Conservation (phyloP, 2,113 vertebrate genomes). For the Psittacula cyanocephala region DNA sequence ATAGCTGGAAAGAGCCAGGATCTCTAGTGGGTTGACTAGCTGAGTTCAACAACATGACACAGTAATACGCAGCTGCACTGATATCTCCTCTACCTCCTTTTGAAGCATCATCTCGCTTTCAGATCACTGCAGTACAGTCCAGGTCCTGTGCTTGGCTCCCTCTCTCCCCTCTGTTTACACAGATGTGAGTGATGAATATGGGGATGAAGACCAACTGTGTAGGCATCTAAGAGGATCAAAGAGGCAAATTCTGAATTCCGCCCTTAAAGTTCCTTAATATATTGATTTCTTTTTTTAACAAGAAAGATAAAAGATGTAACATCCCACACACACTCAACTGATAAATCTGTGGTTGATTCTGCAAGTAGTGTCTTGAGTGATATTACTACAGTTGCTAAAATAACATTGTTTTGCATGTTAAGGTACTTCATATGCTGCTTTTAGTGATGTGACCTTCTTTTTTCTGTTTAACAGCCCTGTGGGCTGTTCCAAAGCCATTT, state of each 20-base stretch:
- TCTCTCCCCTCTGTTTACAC: background rate
- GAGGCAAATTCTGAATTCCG: background rate
- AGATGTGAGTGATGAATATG: background rate
- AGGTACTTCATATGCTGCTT: background rate
- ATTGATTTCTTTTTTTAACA: background rate
- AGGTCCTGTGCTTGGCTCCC: background rate
- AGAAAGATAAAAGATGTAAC: background rate
- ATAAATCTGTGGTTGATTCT: background rate
- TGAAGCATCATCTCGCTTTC: background rate
- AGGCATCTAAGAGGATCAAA: background rate
- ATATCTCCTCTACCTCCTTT: background rate
- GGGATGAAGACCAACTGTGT: background rate
- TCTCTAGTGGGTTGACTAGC: background rate
- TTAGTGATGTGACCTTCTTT: background rate
- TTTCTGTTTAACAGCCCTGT: background rate
- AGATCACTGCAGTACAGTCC: background rate
- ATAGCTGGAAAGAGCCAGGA: background rate
- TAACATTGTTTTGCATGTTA: background rate
- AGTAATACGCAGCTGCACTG: background rate
- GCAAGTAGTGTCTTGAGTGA: background rate
- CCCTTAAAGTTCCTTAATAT: background rate
- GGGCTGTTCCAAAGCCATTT: background rate
- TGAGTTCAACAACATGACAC: background rate
- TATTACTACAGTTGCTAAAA: background rate
- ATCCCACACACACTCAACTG: background rate